These are phyloP conservation scores for Pammene fasciana DNA, from an alignment of 2,888 invertebrate genomes.

Conservation along the genomic window DNA sequence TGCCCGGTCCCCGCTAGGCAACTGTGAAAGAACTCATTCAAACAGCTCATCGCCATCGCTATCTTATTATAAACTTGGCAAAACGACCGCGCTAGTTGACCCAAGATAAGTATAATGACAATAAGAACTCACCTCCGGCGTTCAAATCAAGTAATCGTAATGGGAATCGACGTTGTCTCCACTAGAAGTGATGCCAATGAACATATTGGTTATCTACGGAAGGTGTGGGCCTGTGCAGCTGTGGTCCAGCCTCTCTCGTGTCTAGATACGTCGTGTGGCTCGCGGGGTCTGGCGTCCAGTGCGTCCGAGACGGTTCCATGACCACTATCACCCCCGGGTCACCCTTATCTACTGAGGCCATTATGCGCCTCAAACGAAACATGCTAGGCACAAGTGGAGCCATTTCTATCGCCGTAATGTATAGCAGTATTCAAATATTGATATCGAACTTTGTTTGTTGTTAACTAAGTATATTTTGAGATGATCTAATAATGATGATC, in stretches of 20 bases:
- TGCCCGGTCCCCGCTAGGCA: not conserved
- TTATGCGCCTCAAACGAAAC: slow-evolving; percentile 65
- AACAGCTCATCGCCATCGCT: slow-evolving; percentile 17
- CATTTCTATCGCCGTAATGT: slow-evolving; percentile 28
- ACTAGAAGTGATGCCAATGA: slow-evolving; percentile 79
- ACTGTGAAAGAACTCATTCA: slow-evolving; percentile 28
- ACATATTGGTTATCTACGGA: slow-evolving; percentile 68
- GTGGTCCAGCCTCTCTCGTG: slow-evolving; percentile 56
- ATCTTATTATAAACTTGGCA: slow-evolving; percentile 54
- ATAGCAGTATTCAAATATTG: not conserved
- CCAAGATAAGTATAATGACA: slow-evolving; percentile 55
- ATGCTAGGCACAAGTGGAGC: slow-evolving; percentile 44
- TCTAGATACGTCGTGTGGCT: slow-evolving; percentile 51
- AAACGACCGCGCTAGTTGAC: slow-evolving; percentile 51
- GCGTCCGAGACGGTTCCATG: slow-evolving; percentile 55
- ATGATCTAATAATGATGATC: slow-evolving; percentile 2
- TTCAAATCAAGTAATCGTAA: slow-evolving; percentile 81
- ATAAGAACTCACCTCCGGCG: slow-evolving; percentile 62
- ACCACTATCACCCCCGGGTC: slow-evolving; percentile 68
- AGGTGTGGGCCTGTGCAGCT: slow-evolving; percentile 47
- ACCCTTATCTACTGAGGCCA: slow-evolving; percentile 68
- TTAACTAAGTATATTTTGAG: slow-evolving; percentile 11
- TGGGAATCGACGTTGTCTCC: slow-evolving; percentile 80
- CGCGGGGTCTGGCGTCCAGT: slow-evolving; percentile 43
- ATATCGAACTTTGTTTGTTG: slow-evolving; percentile 7